These are phyloP conservation scores for Theristicus caerulescens DNA, from an alignment of 2,113 vertebrate species.

Conservation along the genomic window DNA sequence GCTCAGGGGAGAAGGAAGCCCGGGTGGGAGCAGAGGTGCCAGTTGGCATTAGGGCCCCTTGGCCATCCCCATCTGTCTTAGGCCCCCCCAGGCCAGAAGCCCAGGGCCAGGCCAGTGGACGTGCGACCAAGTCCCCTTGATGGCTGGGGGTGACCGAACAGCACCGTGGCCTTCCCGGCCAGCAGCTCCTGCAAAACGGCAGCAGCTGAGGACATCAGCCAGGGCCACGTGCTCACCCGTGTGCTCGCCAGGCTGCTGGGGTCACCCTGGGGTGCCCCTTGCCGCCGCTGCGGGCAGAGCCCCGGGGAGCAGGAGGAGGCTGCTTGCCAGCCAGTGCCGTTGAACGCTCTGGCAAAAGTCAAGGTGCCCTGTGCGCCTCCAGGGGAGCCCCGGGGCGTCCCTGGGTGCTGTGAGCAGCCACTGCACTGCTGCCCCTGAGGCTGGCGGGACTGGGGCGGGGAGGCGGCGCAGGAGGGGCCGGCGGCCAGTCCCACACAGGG, in stretches of 20 bases:
- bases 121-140: background rate
- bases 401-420: background rate
- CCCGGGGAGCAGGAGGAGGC: background rate
- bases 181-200: background rate
- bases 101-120: background rate
- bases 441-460: background rate
- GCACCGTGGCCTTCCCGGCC: background rate
- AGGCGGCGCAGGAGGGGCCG: background rate
- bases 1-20: background rate
- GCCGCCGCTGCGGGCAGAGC: background rate
- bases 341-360: background rate
- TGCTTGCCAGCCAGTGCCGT: background rate
- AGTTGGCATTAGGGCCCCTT: background rate
- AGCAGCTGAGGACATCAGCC: conserved; percentile 8
- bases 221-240: conserved; percentile 11
- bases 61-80: background rate
- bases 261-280: conserved; percentile 58
- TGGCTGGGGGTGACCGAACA: background rate
- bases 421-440: background rate
- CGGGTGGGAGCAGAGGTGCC: background rate
- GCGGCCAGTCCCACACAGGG: background rate
- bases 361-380: conserved; percentile 19
- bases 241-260: background rate
- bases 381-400: background rate
- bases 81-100: background rate